Conservation (phyloP, 92 coral and sea anemone species). For the Galaxea fascicularis region DNA sequence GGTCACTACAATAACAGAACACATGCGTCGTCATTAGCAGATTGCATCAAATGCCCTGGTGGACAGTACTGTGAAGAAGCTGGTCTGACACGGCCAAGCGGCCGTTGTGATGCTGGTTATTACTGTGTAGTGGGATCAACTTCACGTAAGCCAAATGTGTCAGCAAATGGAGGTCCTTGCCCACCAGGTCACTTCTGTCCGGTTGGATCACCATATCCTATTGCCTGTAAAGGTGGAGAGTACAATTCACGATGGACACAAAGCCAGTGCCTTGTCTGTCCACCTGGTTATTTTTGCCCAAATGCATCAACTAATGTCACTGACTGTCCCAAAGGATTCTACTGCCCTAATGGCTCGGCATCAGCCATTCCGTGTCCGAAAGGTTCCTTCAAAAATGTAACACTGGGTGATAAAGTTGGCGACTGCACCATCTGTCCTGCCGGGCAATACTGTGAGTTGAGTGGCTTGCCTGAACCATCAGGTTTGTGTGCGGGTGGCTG, state of each 20-base stretch:
- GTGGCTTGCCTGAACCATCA: slow-evolving; percentile 81
- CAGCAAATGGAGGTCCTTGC: slow-evolving; percentile 94
- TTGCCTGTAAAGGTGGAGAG: slow-evolving; percentile 86
- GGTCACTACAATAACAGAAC: slow-evolving; percentile 95
- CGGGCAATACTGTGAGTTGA: slow-evolving; percentile 85
- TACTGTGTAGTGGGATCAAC: slow-evolving; percentile 80
- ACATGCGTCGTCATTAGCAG: slow-evolving; percentile 55
- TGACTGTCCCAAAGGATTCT: slow-evolving; percentile 83
- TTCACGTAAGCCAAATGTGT: slow-evolving; percentile 78
- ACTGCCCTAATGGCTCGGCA: slow-evolving; percentile 91
- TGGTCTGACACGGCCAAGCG: slow-evolving; percentile 93
- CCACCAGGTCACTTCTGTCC: slow-evolving; percentile 96
- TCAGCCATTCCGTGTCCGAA: slow-evolving; percentile 85
- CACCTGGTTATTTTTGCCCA: slow-evolving; percentile 93
- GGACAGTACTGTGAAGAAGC: slow-evolving; percentile 87
- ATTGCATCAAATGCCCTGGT: slow-evolving; percentile 89
- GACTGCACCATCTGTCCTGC: slow-evolving; percentile 98
- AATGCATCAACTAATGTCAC: slow-evolving; percentile 87
- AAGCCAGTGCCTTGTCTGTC: slow-evolving; percentile 81
- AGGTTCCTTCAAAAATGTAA: slow-evolving; percentile 95
- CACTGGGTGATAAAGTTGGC: slow-evolving; percentile 74
- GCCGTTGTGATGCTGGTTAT: slow-evolving; percentile 90
- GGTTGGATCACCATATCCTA: slow-evolving; percentile 82
- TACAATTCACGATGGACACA: slow-evolving; percentile 92
- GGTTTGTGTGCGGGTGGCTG: slow-evolving; percentile 95